A percentile compares a stretch with the other conserved stretches of the same genome.
phyloP scores from a whole-genome alignment of 2,888 invertebrate species.

The Plagodis dolabraria region DNA sequence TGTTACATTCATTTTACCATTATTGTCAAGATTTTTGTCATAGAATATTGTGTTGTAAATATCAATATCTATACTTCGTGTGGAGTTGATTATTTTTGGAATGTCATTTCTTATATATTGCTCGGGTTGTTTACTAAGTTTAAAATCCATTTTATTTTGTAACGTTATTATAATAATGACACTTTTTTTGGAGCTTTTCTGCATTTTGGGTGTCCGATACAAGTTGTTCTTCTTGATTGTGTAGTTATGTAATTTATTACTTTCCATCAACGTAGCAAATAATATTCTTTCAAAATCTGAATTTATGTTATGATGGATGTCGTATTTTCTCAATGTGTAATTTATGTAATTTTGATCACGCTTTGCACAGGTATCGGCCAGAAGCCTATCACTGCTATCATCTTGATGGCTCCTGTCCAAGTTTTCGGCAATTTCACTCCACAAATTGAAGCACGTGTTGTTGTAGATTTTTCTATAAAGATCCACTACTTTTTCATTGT shows the following conservation, averaged over 20 bases:
- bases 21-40: slow-evolving; percentile 29
- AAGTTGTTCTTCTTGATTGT: slow-evolving; percentile 58
- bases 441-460: slow-evolving; percentile 61
- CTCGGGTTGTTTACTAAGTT: slow-evolving; percentile 19
- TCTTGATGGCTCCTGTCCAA: slow-evolving; percentile 36
- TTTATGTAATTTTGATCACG: slow-evolving; percentile 27
- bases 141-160: slow-evolving; percentile 29
- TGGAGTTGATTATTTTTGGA: slow-evolving; percentile 45
- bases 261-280: slow-evolving; percentile 56
- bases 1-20: slow-evolving; percentile 23
- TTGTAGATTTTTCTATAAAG: slow-evolving; percentile 66
- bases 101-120: slow-evolving; percentile 44
- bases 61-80: slow-evolving; percentile 61
- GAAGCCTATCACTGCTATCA: slow-evolving; percentile 30
- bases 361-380: slow-evolving; percentile 37
- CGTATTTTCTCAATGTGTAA: background rate
- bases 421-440: slow-evolving; percentile 48
- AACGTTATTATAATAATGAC: slow-evolving; percentile 68
- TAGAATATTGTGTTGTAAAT: slow-evolving; percentile 56
- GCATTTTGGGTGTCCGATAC: slow-evolving; percentile 42
- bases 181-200: slow-evolving; percentile 39
- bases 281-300: slow-evolving; percentile 49
- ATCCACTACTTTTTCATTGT: slow-evolving; percentile 46
- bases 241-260: slow-evolving; percentile 57
- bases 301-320: slow-evolving; percentile 5